These are phyloP conservation scores for Poecilia velifera DNA, from an alignment of 2,797 vertebrate species.

Conservation along the genomic window DNA sequence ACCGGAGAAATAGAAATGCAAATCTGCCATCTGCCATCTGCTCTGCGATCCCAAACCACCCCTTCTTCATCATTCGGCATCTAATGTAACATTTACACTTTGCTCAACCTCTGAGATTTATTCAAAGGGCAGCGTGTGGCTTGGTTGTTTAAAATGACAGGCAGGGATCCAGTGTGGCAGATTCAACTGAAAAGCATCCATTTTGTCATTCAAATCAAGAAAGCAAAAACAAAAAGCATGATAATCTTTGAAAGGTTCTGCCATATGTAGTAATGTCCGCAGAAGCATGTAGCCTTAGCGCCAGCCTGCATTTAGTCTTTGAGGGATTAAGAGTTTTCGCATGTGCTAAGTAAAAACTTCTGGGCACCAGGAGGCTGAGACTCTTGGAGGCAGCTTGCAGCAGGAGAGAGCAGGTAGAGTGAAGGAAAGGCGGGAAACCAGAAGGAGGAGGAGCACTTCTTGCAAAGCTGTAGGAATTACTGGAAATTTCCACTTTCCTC, in stretches of 20 bases:
- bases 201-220: background rate
- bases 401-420: conserved; percentile 75
- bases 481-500: conserved; percentile 86
- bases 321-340: background rate
- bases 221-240: background rate
- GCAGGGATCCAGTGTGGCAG: conserved; percentile 18
- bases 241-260: background rate
- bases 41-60: conserved; percentile 70
- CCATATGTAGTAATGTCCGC: background rate
- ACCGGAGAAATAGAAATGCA: conserved; percentile 73
- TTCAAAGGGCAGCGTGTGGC: conserved; percentile 14
- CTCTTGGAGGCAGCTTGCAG: conserved; percentile 40
- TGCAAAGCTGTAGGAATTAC: conserved; percentile 72
- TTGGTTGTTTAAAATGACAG: conserved; percentile 15
- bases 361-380: conserved; percentile 14
- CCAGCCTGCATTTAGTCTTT: background rate
- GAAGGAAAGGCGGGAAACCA: conserved; percentile 73
- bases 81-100: conserved; percentile 46
- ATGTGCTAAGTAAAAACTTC: conserved; percentile 17
- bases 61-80: conserved; percentile 58
- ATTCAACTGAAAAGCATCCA: conserved; percentile 1
- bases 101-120: conserved; percentile 36
- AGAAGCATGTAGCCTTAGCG: background rate
- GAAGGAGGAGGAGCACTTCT: conserved; percentile 71
- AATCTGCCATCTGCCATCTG: conserved; percentile 82